phyloP scores from a whole-genome alignment of 2,113 vertebrate genomes.

The Tychaedon coryphoeus region DNA sequence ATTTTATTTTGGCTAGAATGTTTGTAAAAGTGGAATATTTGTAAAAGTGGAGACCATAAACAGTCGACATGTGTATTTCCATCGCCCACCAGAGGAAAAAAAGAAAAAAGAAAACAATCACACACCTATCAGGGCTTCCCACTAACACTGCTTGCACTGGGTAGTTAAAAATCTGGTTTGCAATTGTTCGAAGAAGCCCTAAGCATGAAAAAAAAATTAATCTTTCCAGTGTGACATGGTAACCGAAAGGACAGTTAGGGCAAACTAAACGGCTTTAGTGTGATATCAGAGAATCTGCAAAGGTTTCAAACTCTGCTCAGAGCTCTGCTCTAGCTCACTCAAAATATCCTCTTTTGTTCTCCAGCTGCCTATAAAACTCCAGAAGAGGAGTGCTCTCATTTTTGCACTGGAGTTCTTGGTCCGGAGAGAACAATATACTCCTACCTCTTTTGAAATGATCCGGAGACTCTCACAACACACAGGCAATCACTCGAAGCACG shows the following conservation, averaged over 20 bases:
- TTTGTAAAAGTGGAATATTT: not conserved
- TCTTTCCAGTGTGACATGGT: not conserved
- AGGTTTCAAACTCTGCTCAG: not conserved
- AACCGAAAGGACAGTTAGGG: not conserved
- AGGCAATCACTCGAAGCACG: not conserved
- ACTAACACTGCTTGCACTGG: not conserved
- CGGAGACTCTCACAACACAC: not conserved
- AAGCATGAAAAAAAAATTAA: not conserved
- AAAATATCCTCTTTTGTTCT: constrained; percentile 17
- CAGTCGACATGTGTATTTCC: not conserved
- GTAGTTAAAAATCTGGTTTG: not conserved
- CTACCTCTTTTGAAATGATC: not conserved
- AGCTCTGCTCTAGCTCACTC: not conserved
- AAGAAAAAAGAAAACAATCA: not conserved
- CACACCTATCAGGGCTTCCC: not conserved
- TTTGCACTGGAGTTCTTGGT: not conserved
- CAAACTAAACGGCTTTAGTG: not conserved
- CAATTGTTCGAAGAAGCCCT: not conserved
- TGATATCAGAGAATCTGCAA: not conserved
- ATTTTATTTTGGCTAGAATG: not conserved
- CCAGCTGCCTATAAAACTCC: constrained; percentile 21
- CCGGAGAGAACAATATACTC: constrained; percentile 5
- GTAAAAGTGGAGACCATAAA: not conserved
- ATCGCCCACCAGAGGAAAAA: not conserved
- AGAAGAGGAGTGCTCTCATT: constrained; percentile 4